Percentiles rank a stretch among this genome's conserved stretches.
Evolutionary conservation across 2,888 invertebrate species (phyloP).

Genomic region (Drosophila macrospina): DNA sequence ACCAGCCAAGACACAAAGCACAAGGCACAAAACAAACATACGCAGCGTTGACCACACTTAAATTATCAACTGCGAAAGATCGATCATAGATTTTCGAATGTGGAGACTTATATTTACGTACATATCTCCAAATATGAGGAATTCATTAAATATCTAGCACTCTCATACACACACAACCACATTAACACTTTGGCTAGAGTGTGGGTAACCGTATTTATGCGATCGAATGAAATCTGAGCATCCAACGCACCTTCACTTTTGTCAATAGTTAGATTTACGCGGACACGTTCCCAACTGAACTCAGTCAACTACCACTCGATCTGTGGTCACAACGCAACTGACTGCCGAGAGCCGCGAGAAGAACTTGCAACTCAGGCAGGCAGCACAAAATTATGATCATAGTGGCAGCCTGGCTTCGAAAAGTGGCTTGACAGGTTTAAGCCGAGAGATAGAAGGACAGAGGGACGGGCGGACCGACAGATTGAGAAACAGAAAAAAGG

Average conservation of each 20-base stretch:
- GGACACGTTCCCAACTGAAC: slow-evolving; percentile 41
- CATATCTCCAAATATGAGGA: slow-evolving; percentile 15
- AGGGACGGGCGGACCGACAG: slow-evolving; percentile 6
- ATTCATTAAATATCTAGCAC: slow-evolving; percentile 29
- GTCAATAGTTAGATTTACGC: slow-evolving; percentile 51
- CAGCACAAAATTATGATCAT: slow-evolving; percentile 66
- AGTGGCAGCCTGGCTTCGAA: slow-evolving; percentile 63
- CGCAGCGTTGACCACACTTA: slow-evolving; percentile 43
- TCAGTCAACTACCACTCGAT: slow-evolving; percentile 64
- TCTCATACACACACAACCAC: slow-evolving; percentile 15
- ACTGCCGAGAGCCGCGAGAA: slow-evolving; percentile 52
- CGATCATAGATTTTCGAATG: slow-evolving; percentile 22
- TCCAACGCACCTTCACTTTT: slow-evolving; percentile 76
- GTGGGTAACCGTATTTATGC: slow-evolving; percentile 42
- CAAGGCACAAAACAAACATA: slow-evolving; percentile 30
- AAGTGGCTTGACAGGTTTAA: slow-evolving; percentile 80
- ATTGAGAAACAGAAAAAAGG: slow-evolving; percentile 13
- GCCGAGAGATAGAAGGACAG: slow-evolving; percentile 24
- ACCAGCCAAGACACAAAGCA: slow-evolving; percentile 21
- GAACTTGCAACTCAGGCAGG: slow-evolving; percentile 43
- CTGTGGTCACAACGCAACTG: slow-evolving; percentile 85
- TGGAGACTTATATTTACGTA: slow-evolving; percentile 11
- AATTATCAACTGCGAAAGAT: slow-evolving; percentile 40
- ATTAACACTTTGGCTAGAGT: slow-evolving; percentile 21
- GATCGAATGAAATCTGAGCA: slow-evolving; percentile 57